Base-by-base conservation (phyloP, 2,113 vertebrate species). In the Centropus unirufus region DNA sequence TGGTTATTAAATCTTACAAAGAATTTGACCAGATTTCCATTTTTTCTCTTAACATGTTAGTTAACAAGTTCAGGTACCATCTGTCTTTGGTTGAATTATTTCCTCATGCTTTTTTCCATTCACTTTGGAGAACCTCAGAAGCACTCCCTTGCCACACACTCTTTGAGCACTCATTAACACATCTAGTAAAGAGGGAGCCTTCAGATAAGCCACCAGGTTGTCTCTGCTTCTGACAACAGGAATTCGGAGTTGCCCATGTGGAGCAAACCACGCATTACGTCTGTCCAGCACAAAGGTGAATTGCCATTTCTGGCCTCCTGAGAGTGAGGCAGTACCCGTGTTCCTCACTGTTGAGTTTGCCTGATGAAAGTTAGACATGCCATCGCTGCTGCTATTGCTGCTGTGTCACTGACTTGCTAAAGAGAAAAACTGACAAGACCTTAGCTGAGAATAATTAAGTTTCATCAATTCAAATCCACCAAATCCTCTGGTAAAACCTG, bases 161-260 rank as follows among this genome's bases (percentile, higher is more conserved):
- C 13, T 27, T 29, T 18, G 4, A 92, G 22, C 1, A 9, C 27
- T 64, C 20, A 9, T 17, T 42, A 52, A 32, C 18, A 17, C 19
- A 36, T 4, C 21, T 40, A 63, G 6, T 23, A 42, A 54, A 73
- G 27, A n/a, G 5, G 16, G 8, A 55, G 5, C 14, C 14, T 39
- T 64, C 36, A 77, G 11, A 27, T 46, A 54, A 84, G 34, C 10
- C 14, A 51, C 4, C 5, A 52, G 9, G 5, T 46, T 66, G 27
- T 52, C 73, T 64, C 34, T 64, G 21, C 27, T 88, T 85, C 26
- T 73, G 21, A 11, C 23, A 62, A 62, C 15, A 46, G 12, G 36
- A 70, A 68, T 15, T 1, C 2, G 26, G 9, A 64, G 32, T 8
- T 51, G 32, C 19, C 19, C 1, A 0, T 44, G 15, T 42, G 49